Evolutionary conservation across 92 coral and sea anemone genomes (phyloP), one percentile per base, ranked within the genome.

Genomic region (Chrysogorgia sp.): DNA sequence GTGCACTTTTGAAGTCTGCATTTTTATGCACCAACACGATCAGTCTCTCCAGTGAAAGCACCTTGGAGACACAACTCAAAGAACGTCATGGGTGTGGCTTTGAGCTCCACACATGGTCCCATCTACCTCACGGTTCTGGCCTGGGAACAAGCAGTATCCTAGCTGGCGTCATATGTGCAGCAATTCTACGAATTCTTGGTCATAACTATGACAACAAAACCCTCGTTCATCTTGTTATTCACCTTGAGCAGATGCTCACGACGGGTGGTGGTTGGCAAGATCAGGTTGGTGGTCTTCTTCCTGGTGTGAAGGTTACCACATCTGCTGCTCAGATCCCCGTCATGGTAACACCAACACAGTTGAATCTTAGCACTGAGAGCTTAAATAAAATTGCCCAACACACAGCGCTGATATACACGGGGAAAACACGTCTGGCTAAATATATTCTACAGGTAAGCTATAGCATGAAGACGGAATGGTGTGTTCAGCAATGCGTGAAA

Each of bases 201-300:
- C 62, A 40, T 48, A 30, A 20, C 62, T 26, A 47, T 71, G 92
- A 83, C 87, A 70, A 86, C 58, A 81, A 69, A 28, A 83, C 93
- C 7, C 88, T 94, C 41, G 59, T 91, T 33, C 98, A 94, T 81
- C 86, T 90, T 26, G 98, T 94, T 41, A 43, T 94, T 81, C 79
- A 91, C 23, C 86, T 94, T 29, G 98, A 94, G 76, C 97, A 94
- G 77, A 94, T 94, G 98, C 67, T 94, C 25, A 94, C 98, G 20
- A 92, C 96, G 37, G 98, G 97, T 21, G 98, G 98, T 22, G 98
- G 98, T 28, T 94, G 98, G 98, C 98, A 94, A 84, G 98, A 94
- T 47, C 92, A 94, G 35, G 98, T 94, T n/a, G 98, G 98, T 37
- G 98, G 98, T 49, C 88, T 94, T 52, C 84, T 87, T 31, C 94